Conservation (phyloP, 2,888 invertebrate genomes). For the Drosophila conformis region DNA sequence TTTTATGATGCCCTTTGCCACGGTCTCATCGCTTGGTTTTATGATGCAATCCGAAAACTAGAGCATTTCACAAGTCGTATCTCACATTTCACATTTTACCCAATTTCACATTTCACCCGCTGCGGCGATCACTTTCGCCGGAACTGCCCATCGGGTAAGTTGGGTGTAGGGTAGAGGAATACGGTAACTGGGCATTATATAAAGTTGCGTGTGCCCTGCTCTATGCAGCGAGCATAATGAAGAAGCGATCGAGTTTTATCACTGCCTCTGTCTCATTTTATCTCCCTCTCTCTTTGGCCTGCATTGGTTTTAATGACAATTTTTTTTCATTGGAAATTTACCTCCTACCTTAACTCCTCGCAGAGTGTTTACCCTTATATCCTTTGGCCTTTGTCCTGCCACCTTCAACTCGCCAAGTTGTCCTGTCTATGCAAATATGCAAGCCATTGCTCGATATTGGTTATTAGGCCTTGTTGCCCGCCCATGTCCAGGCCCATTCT, state of each 20-base stretch:
- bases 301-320: constrained; percentile 29
- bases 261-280: not conserved
- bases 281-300: not conserved
- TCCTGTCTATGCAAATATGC: constrained; percentile 47
- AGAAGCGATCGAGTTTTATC: constrained; percentile 59
- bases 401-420: constrained; percentile 3
- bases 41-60: constrained; percentile 66
- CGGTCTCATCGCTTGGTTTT: constrained; percentile 36
- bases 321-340: constrained; percentile 38
- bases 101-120: constrained; percentile 59
- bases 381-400: constrained; percentile 5
- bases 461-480: constrained; percentile 35
- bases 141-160: constrained; percentile 38
- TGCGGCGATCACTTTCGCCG: constrained; percentile 51
- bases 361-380: constrained; percentile 30
- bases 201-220: constrained; percentile 55
- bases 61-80: constrained; percentile 32
- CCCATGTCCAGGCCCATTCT: constrained; percentile 1
- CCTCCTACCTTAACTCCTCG: constrained; percentile 51
- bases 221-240: constrained; percentile 19
- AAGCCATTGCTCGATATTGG: constrained; percentile 47
- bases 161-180: constrained; percentile 6
- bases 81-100: constrained; percentile 44
- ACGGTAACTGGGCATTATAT: constrained; percentile 61
- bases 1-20: constrained; percentile 40